A percentile compares a stretch with the other conserved stretches of the same genome.
Conservation (phyloP, 1,140 invertebrate genomes). For the Halotydeus destructor region DNA sequence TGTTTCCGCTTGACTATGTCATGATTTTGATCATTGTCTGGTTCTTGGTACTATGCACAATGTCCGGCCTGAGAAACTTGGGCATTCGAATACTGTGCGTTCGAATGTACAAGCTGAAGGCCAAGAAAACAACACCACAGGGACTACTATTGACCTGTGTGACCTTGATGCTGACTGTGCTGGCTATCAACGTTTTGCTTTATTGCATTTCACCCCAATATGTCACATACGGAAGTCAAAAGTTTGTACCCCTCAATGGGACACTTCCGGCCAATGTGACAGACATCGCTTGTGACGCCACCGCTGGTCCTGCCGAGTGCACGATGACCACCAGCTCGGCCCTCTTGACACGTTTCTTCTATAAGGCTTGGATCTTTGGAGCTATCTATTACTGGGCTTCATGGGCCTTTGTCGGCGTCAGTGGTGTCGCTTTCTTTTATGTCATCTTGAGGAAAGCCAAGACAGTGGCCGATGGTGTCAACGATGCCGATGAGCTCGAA, state of each 20-base stretch:
- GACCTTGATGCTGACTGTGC: slow-evolving; percentile 26
- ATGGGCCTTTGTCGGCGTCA: slow-evolving; percentile 25
- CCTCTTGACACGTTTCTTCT: slow-evolving; percentile 26
- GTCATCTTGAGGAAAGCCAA: too few species aligned
- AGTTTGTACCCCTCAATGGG: slow-evolving; percentile 4
- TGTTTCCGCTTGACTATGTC: slow-evolving; percentile 29
- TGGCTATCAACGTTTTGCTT: slow-evolving; percentile 27
- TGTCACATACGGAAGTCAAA: slow-evolving; percentile 27
- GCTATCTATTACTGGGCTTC: slow-evolving; percentile 26
- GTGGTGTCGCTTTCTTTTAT: slow-evolving; percentile 6
- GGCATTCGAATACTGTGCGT: slow-evolving; percentile 29
- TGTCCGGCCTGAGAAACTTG: slow-evolving; percentile 25
- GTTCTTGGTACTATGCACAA: slow-evolving; percentile 28
- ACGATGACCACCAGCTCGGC: slow-evolving; percentile 23
- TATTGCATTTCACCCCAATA: slow-evolving; percentile 29
- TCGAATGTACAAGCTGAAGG: slow-evolving; percentile 27
- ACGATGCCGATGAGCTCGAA: slow-evolving; percentile 16
- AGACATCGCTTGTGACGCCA: slow-evolving; percentile 4
- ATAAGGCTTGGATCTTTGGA: slow-evolving; percentile 30
- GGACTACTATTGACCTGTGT: slow-evolving; percentile 27
- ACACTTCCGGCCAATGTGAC: background rate
- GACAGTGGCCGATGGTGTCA: slow-evolving; percentile 11
- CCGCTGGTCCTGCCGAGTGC: slow-evolving; percentile 21
- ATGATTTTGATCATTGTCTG: slow-evolving; percentile 23
- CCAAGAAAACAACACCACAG: slow-evolving; percentile 24